Percentiles rank a stretch among this genome's conserved stretches.
Evolutionary conservation across 2,797 vertebrate genomes (phyloP).

Genomic region (Gephyroberyx darwinii): DNA sequence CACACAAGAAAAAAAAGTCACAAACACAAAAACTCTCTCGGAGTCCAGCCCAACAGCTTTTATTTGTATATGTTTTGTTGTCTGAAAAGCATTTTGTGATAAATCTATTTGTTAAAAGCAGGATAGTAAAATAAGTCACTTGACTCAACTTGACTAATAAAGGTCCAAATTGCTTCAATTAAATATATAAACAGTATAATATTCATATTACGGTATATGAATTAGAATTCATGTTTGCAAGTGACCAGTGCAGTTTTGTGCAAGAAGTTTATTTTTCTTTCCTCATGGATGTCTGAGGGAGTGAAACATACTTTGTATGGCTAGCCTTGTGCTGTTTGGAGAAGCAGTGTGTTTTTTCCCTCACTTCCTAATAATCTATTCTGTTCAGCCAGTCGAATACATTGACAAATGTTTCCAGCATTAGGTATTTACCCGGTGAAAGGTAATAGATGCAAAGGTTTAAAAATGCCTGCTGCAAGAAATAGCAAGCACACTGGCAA

Average conservation of each 20-base stretch:
- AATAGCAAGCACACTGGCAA: conserved; percentile 69
- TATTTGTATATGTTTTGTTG: conserved; percentile 27
- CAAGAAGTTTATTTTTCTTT: conserved; percentile 36
- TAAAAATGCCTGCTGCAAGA: conserved; percentile 80
- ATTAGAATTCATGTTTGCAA: conserved; percentile 42
- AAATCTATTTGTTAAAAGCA: conserved; percentile 41
- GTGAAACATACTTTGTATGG: conserved; percentile 60
- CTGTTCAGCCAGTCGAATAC: conserved; percentile 85
- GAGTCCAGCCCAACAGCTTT: conserved; percentile 31
- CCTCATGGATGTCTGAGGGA: conserved; percentile 29
- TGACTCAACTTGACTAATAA: conserved; percentile 35
- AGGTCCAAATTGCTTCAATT: conserved; percentile 23
- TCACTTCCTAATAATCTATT: conserved; percentile 87
- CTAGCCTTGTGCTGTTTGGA: conserved; percentile 72
- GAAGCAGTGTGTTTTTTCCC: conserved; percentile 78
- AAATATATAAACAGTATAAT: conserved; percentile 38
- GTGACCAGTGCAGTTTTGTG: conserved; percentile 33
- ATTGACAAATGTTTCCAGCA: conserved; percentile 87
- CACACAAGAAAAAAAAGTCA: background rate
- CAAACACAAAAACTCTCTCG: background rate
- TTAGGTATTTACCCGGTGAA: conserved; percentile 84
- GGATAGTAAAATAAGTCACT: conserved; percentile 47
- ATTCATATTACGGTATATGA: conserved; percentile 35
- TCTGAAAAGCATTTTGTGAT: too few relatives aligned
- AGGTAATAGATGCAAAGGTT: conserved; percentile 84